These are phyloP conservation scores for Alosa alosa DNA, from an alignment of 2,113 vertebrate species.

Conservation along the genomic window DNA sequence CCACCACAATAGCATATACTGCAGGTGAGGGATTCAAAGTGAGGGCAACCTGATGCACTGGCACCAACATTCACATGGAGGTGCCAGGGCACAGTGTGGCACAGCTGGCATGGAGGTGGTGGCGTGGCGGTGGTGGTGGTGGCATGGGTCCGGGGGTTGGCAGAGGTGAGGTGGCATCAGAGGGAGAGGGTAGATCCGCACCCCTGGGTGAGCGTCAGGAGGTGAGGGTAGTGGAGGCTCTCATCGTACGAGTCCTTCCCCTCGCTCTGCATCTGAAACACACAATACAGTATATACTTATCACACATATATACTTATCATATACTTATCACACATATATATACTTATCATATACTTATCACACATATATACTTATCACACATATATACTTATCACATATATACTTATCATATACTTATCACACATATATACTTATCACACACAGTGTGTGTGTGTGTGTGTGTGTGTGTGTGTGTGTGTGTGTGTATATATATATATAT, in stretches of 20 bases:
- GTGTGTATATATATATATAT: too few species aligned
- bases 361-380: too few species aligned
- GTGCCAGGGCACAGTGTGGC: slow-evolving; percentile 43
- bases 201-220: slow-evolving; percentile 82
- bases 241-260: slow-evolving; percentile 85
- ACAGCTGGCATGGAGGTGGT: slow-evolving; percentile 30
- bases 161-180: slow-evolving; percentile 44
- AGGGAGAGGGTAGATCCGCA: slow-evolving; percentile 37
- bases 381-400: too few species aligned
- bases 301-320: too few species aligned
- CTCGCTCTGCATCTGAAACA: slow-evolving; percentile 87
- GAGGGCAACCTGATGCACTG: too few species aligned
- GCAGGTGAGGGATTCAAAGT: too few species aligned
- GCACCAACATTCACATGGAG: background rate
- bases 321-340: too few species aligned
- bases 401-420: too few species aligned
- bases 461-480: too few species aligned
- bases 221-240: slow-evolving; percentile 93
- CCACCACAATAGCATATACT: too few species aligned
- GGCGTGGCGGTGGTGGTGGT: slow-evolving; percentile 28
- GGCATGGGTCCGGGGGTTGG: slow-evolving; percentile 51
- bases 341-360: too few species aligned
- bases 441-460: too few species aligned
- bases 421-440: background rate
- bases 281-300: slow-evolving; percentile 14